These are phyloP conservation scores for Chinchilla lanigera DNA, from an alignment of 2,113 vertebrate species.

Conservation along the genomic window DNA sequence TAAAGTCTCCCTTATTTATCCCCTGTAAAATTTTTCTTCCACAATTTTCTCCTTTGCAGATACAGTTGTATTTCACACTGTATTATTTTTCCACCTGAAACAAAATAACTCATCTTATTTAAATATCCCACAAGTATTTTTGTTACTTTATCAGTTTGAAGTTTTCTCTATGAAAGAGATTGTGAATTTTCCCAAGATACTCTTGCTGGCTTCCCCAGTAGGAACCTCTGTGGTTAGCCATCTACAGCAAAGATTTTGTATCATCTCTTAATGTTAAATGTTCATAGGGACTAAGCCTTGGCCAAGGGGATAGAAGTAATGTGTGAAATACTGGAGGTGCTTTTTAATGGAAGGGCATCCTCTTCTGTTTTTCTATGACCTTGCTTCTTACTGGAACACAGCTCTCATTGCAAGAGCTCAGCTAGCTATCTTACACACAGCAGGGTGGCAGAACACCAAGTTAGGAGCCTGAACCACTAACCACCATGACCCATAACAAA, in stretches of 20 bases:
- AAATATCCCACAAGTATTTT: neutral
- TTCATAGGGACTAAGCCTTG: neutral
- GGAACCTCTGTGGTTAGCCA: neutral
- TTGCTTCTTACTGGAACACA: neutral
- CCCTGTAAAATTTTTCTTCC: neutral
- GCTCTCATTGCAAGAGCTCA: neutral
- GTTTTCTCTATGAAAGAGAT: neutral
- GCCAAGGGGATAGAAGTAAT: neutral
- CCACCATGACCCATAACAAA: neutral
- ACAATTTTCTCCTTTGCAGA: neutral
- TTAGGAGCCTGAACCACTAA: neutral
- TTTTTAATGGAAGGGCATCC: neutral
- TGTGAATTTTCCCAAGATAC: neutral
- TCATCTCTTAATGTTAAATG: neutral
- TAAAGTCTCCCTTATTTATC: neutral
- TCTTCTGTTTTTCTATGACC: neutral
- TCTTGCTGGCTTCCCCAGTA: neutral
- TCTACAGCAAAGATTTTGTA: neutral
- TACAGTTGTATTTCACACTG: neutral
- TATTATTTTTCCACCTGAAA: neutral
- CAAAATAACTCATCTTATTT: neutral
- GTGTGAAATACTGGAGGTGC: neutral
- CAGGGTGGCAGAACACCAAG: neutral
- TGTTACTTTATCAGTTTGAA: neutral
- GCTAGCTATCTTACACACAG: neutral